Conservation (phyloP, 2,113 vertebrate genomes). For the Syngnathus typhle region DNA sequence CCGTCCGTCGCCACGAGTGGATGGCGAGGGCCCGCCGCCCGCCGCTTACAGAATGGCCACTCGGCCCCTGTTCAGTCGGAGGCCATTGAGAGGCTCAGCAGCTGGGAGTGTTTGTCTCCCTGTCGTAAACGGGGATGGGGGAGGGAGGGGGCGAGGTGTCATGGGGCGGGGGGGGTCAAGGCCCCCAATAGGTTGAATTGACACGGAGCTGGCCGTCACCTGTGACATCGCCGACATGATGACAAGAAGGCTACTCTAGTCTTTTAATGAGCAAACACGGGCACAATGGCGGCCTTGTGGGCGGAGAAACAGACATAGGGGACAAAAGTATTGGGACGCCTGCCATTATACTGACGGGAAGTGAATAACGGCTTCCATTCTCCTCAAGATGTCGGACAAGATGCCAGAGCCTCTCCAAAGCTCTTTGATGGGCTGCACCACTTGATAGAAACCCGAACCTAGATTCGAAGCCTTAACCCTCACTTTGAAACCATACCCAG, state of each 20-base stretch:
- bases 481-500: too few species aligned
- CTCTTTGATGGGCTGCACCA: too few species aligned
- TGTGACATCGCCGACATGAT: slow-evolving; percentile 13
- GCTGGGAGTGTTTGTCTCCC: slow-evolving; percentile 63
- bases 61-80: slow-evolving; percentile 43
- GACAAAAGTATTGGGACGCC: slow-evolving; percentile 1
- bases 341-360: not conserved
- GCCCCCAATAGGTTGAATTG: slow-evolving; percentile 47
- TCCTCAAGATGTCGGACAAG: not conserved
- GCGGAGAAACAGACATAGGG: not conserved
- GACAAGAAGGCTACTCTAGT: not conserved
- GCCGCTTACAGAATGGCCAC: slow-evolving; percentile 32
- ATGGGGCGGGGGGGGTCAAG: slow-evolving; percentile 52
- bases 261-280: slow-evolving; percentile 4
- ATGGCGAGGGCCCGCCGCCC: slow-evolving; percentile 24
- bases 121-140: slow-evolving; percentile 45
- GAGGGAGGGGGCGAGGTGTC: slow-evolving; percentile 50
- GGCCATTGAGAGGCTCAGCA: slow-evolving; percentile 53
- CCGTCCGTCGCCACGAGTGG: slow-evolving; percentile 28
- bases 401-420: not conserved
- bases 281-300: slow-evolving; percentile 8
- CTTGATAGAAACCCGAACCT: too few species aligned
- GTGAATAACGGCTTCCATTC: not conserved
- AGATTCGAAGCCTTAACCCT: too few species aligned
- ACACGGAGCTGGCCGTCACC: slow-evolving; percentile 28